Evolutionary conservation across 1,140 invertebrate species (phyloP).

Genomic region (Drosophila sechellia): DNA sequence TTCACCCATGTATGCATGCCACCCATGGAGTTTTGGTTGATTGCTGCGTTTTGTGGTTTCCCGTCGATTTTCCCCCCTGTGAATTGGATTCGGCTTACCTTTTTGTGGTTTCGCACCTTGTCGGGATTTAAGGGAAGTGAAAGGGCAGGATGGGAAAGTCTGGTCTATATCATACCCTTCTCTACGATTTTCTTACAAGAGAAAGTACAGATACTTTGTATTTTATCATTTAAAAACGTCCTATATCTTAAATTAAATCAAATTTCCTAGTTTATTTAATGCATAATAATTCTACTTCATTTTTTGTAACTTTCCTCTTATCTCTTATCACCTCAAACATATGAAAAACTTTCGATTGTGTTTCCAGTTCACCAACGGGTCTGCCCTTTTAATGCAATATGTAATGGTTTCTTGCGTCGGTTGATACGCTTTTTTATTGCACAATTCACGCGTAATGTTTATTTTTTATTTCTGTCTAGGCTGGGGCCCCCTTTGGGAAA

Average conservation of each 20-base stretch:
- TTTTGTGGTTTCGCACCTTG: slow-evolving; percentile 72
- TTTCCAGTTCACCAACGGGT: background rate
- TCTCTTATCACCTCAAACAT: background rate
- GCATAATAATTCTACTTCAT: background rate
- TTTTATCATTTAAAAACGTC: too few relatives aligned
- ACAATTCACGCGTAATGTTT: slow-evolving; percentile 59
- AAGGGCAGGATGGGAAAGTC: slow-evolving; percentile 21
- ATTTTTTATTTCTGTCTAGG: slow-evolving; percentile 25
- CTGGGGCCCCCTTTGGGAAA: slow-evolving; percentile 4
- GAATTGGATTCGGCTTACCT: slow-evolving; percentile 34
- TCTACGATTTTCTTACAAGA: background rate
- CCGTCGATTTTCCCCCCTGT: slow-evolving; percentile 14
- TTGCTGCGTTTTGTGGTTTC: slow-evolving; percentile 69
- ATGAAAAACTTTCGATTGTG: background rate
- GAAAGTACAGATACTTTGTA: too few relatives aligned
- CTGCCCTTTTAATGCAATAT: slow-evolving; percentile 9
- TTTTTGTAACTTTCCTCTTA: background rate
- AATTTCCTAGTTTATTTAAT: background rate
- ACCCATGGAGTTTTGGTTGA: slow-evolving; percentile 47
- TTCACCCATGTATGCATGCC: slow-evolving; percentile 18
- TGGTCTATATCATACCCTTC: background rate
- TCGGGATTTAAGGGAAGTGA: slow-evolving; percentile 7
- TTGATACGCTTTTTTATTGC: slow-evolving; percentile 49
- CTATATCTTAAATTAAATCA: too few relatives aligned
- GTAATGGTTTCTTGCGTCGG: background rate